Percentiles rank a stretch among this genome's conserved stretches.
Evolutionary conservation across 2,113 vertebrate species (phyloP).

Genomic region (Carassius carassius): DNA sequence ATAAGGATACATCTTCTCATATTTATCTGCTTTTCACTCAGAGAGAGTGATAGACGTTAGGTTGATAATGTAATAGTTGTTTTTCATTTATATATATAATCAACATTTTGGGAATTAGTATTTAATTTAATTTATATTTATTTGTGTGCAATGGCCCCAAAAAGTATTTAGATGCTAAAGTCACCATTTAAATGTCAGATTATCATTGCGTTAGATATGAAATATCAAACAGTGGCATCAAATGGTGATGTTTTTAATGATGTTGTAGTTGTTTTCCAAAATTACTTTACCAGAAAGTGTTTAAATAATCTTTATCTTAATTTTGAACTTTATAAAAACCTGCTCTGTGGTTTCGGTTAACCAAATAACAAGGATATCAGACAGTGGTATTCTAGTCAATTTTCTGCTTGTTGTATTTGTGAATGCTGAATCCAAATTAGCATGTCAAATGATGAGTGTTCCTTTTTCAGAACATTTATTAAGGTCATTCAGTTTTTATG

Average conservation of each 20-base stretch:
- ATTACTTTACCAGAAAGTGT: no score
- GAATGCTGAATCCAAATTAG: constrained; percentile 14
- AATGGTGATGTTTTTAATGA: no score
- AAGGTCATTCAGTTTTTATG: constrained; percentile 12
- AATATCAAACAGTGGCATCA: background rate
- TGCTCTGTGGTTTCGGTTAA: background rate
- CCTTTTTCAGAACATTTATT: background rate
- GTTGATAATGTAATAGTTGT: background rate
- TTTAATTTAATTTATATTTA: background rate
- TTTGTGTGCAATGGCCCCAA: background rate
- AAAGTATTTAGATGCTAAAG: background rate
- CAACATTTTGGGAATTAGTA: background rate
- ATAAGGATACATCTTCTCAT: background rate
- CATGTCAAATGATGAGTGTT: background rate
- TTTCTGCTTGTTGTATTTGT: constrained; percentile 1
- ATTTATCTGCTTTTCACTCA: background rate
- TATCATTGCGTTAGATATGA: background rate
- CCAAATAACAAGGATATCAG: constrained; percentile 1
- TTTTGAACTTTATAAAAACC: no score
- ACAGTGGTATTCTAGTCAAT: background rate
- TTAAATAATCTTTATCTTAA: no score
- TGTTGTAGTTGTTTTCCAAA: no score
- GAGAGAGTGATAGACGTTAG: background rate
- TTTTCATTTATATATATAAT: background rate
- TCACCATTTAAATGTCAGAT: background rate